Base-by-base conservation (phyloP, 2,797 vertebrate species). In the Anabas testudineus region DNA sequence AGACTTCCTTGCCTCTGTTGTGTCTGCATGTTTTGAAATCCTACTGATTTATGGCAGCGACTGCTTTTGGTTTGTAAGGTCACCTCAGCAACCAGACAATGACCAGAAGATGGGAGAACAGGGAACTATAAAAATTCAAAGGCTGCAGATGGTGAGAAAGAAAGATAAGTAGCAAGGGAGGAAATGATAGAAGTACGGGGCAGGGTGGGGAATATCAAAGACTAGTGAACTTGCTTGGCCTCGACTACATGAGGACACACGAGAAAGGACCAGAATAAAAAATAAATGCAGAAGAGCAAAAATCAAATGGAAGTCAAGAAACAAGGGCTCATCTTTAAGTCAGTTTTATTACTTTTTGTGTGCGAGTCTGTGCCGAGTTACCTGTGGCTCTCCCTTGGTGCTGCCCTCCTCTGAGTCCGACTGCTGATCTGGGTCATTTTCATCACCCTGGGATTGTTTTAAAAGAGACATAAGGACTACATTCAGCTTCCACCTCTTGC, bases 381-480 rank as follows among this genome's bases (percentile, higher is more conserved):
- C 97, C 95, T 97, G 96, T 65, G 89, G 88, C 81, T 99, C 97
- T 80, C 93, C 96, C 85, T 95, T 97, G 90, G 92, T 96, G 91
- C 95, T 95, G 85, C 96, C 94, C 39, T 98, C 97, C 90, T 99
- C 98, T 0, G 96, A 95, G 91, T 99, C 98, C 0, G 96, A 98
- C 2, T 93, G 96, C 0, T 96, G 97, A 16, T 99, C 98, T 18
- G 95, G 96, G 59, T 99, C 97, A 73, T 98, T 97, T 93, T 98
- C 97, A 88, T 98, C 97, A 74, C 97, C 97, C 98, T 99, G 90
- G 30, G 78, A 80, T 76, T 2, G 30, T 41, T 70, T 84, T 62
- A 51, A 5, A 18, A 12, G n/a, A 18, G 8, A 55, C 34, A 59
- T 6, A 24, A 0, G 24, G 34, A 61, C 71, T 47, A 67, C 4